A percentile compares a stretch with the other conserved stretches of the same genome.
Evolutionary conservation across 2,888 invertebrate genomes (phyloP).

Genomic region (Anthrax anthrax): DNA sequence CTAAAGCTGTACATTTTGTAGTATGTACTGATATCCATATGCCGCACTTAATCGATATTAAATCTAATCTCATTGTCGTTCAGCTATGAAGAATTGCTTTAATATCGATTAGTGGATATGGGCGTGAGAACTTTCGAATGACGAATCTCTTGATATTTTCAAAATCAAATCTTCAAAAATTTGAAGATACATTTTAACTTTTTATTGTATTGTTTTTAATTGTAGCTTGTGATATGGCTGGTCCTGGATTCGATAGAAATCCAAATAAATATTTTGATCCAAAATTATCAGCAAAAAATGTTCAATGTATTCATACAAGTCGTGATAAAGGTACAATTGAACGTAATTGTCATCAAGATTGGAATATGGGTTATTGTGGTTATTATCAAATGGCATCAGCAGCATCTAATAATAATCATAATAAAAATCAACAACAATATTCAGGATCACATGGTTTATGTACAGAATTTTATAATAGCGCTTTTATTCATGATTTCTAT

Average conservation of each 20-base stretch:
- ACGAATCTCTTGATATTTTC: no score
- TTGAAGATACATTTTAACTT: no score
- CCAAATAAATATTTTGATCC: constrained; percentile 9
- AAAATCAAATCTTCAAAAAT: no score
- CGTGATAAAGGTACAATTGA: constrained; percentile 16
- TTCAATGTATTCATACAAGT: constrained; percentile 19
- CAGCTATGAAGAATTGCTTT: no score
- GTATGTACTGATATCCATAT: background rate
- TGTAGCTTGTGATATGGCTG: constrained; percentile 18
- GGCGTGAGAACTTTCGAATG: no score
- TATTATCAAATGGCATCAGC: constrained; percentile 14
- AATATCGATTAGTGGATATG: no score
- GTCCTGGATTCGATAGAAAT: constrained; percentile 16
- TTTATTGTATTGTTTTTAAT: background rate
- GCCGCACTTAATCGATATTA: no score
- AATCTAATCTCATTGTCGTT: no score
- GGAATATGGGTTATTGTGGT: constrained; percentile 20
- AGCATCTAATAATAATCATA: no score
- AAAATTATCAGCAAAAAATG: constrained; percentile 16
- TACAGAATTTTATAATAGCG: constrained; percentile 17
- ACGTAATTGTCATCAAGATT: constrained; percentile 19
- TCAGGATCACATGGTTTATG: constrained; percentile 18
- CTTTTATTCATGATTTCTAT: constrained; percentile 16
- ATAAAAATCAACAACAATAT: no score
- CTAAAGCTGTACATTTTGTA: background rate